These are phyloP conservation scores for Tapirus terrestris DNA, from an alignment of 2,113 vertebrate genomes.

Conservation along the genomic window DNA sequence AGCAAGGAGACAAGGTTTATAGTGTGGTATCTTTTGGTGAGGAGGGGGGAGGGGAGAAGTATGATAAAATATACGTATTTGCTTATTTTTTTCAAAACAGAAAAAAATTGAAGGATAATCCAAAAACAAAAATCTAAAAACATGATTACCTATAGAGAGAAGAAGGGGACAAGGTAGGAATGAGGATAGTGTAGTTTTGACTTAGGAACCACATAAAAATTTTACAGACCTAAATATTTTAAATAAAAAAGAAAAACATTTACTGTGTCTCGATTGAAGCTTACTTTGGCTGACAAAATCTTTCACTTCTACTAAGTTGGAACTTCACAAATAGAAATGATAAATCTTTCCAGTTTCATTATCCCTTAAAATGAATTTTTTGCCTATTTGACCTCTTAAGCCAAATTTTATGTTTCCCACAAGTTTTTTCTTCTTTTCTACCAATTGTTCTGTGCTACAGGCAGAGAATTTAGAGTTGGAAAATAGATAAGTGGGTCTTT, in stretches of 20 bases:
- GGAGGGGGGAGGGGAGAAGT: not conserved
- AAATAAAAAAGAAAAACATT: not conserved
- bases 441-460: not conserved
- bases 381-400: not conserved
- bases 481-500: not conserved
- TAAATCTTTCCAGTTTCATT: slow-evolving; percentile 1
- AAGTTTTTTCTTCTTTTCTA: not conserved
- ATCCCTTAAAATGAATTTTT: not conserved
- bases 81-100: not conserved
- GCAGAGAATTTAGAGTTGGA: not conserved
- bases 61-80: not conserved
- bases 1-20: not conserved
- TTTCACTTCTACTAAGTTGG: not conserved
- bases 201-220: not conserved
- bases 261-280: not conserved
- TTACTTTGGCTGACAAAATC: slow-evolving; percentile 21
- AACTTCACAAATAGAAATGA: slow-evolving; percentile 1
- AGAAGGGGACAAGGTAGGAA: not conserved
- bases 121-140: not conserved
- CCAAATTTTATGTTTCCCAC: not conserved
- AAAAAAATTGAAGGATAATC: not conserved
- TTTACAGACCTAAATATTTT: not conserved
- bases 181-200: not conserved
- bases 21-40: not conserved
- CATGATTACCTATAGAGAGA: not conserved